These are phyloP conservation scores for Acanthurus leucopareius DNA, from an alignment of 2,797 vertebrate species.

Conservation along the genomic window DNA sequence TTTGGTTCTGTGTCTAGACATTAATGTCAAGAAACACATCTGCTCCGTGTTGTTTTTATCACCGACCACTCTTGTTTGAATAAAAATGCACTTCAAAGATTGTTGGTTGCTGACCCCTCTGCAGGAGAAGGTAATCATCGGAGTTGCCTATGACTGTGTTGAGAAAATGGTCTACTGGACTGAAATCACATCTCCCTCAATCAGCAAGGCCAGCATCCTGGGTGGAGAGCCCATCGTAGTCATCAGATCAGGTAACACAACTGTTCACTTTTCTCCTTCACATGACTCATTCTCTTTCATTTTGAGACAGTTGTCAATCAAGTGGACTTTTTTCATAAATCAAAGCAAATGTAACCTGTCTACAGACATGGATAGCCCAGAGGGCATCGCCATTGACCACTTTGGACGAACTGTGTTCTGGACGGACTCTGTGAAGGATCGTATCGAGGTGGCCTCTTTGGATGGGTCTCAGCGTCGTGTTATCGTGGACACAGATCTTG, in stretches of 20 bases:
- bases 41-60: conserved; percentile 50
- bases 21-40: conserved; percentile 59
- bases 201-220: conserved; percentile 90
- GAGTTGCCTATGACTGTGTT: conserved; percentile 92
- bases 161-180: conserved; percentile 97
- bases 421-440: conserved; percentile 93
- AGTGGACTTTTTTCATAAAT: not conserved
- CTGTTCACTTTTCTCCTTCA: conserved; percentile 5
- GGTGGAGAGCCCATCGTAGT: conserved; percentile 89
- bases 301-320: not conserved
- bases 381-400: conserved; percentile 93
- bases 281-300: not conserved
- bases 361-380: conserved; percentile 92
- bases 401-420: conserved; percentile 93
- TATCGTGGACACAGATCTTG: conserved; percentile 89
- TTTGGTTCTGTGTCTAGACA: conserved; percentile 71
- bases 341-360: conserved; percentile 1
- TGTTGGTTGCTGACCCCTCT: conserved; percentile 51
- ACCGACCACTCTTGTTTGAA: conserved; percentile 28
- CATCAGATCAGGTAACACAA: conserved; percentile 86
- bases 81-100: conserved; percentile 56
- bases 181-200: conserved; percentile 93
- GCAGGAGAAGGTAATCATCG: conserved; percentile 93
- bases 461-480: conserved; percentile 92
- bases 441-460: conserved; percentile 92